Percentiles rank a stretch among this genome's conserved stretches.
phyloP scores from a whole-genome alignment of 2,113 vertebrate genomes.

The Sorex araneus region DNA sequence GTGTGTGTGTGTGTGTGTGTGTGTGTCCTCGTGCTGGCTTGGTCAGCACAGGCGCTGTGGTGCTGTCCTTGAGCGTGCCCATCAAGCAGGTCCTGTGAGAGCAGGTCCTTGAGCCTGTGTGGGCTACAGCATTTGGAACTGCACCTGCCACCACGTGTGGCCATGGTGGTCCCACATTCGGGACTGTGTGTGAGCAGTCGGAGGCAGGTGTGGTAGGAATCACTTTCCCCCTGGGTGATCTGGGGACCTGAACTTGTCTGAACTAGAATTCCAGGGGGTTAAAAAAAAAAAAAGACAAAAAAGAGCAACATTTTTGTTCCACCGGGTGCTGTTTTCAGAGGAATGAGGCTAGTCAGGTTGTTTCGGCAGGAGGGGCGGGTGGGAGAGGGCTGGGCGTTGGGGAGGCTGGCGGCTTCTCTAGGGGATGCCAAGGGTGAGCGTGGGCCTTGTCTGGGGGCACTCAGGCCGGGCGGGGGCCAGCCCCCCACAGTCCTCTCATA shows the following conservation, averaged over 20 bases:
- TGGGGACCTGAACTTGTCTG: not conserved
- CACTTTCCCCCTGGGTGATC: not conserved
- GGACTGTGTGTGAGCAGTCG: slow-evolving; percentile 13
- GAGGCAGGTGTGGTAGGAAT: slow-evolving; percentile 41
- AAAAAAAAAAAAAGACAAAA: slow-evolving; percentile 6
- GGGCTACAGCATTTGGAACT: slow-evolving; percentile 65
- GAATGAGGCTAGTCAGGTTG: slow-evolving; percentile 1
- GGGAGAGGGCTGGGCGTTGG: not conserved
- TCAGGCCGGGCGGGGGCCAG: not conserved
- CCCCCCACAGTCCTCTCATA: not conserved
- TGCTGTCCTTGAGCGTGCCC: too few species aligned
- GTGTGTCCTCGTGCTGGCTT: too few species aligned
- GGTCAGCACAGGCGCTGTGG: too few species aligned
- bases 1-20: too few species aligned
- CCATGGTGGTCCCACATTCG: not conserved
- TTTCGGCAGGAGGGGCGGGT: not conserved
- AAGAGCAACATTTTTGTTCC: slow-evolving; percentile 3
- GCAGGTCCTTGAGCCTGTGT: slow-evolving; percentile 15
- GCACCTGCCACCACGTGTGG: slow-evolving; percentile 11
- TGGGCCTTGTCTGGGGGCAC: slow-evolving; percentile 32
- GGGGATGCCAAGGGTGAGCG: slow-evolving; percentile 52
- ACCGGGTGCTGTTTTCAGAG: not conserved
- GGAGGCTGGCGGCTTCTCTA: slow-evolving; percentile 45
- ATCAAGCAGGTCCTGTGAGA: not conserved
- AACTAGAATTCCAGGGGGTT: not conserved